phyloP scores from a whole-genome alignment of 2,888 invertebrate genomes.

The Alsophila aescularia region DNA sequence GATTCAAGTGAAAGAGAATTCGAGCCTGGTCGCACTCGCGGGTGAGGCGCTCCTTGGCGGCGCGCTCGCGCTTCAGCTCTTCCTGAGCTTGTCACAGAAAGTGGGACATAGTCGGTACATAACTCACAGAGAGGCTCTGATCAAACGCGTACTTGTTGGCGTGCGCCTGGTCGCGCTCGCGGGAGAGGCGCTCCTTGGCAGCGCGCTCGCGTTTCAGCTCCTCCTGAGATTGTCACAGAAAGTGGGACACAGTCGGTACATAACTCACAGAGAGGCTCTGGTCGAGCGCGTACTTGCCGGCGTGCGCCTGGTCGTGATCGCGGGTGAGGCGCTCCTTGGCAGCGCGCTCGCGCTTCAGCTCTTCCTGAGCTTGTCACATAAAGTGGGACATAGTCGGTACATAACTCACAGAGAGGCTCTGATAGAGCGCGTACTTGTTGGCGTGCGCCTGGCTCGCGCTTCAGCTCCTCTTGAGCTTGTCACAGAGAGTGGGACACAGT shows the following conservation, averaged over 20 bases:
- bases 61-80: too few species aligned
- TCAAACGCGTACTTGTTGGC: slow-evolving; percentile 91
- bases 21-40: too few species aligned
- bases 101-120: not conserved
- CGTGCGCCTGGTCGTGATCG: slow-evolving; percentile 93
- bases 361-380: slow-evolving; percentile 93
- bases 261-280: not conserved
- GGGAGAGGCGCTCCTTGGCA: too few species aligned
- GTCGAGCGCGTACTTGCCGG: slow-evolving; percentile 90
- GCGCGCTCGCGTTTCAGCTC: too few species aligned
- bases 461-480: slow-evolving; percentile 42
- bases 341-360: slow-evolving; percentile 90
- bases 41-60: too few species aligned
- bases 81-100: too few species aligned
- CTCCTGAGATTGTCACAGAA: too few species aligned
- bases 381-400: too few species aligned
- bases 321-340: slow-evolving; percentile 91
- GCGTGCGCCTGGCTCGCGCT: slow-evolving; percentile 85
- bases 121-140: not conserved
- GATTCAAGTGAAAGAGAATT: too few species aligned
- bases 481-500: not conserved
- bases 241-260: not conserved
- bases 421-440: slow-evolving; percentile 65
- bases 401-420: not conserved
- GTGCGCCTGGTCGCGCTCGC: slow-evolving; percentile 62